These are phyloP conservation scores for Dicyrtoma fusca DNA, from an alignment of 2,888 invertebrate species.

Conservation along the genomic window DNA sequence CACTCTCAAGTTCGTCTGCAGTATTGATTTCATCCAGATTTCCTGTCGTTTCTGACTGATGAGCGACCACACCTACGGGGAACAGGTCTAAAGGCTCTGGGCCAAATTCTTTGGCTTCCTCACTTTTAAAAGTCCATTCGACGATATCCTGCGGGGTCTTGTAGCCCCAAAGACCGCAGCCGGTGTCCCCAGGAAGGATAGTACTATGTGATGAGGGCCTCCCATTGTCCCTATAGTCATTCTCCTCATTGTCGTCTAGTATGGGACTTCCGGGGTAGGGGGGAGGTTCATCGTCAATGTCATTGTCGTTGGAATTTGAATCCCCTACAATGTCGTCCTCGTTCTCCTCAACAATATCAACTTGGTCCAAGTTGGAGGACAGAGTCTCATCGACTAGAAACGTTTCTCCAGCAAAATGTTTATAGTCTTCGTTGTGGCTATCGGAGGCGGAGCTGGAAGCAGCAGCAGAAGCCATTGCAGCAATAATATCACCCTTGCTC, in stretches of 20 bases:
- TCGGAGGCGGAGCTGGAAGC: too few species aligned
- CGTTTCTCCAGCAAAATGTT: background rate
- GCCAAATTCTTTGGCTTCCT: background rate
- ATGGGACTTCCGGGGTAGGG: slow-evolving; percentile 26
- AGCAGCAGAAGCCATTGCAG: too few species aligned
- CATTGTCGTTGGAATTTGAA: background rate
- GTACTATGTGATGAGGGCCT: too few species aligned
- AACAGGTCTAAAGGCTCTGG: too few species aligned
- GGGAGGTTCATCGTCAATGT: slow-evolving; percentile 24
- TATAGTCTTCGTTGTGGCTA: too few species aligned
- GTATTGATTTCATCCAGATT: background rate
- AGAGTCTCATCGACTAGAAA: background rate
- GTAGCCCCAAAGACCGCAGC: background rate
- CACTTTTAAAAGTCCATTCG: slow-evolving; percentile 12
- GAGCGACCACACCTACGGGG: too few species aligned
- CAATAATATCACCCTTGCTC: too few species aligned
- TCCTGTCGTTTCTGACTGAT: background rate
- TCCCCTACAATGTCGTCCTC: slow-evolving; percentile 1
- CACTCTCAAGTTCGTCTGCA: background rate
- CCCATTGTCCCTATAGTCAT: background rate
- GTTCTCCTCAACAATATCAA: too few species aligned
- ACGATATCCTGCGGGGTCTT: background rate
- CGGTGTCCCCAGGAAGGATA: background rate
- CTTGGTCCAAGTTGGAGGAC: too few species aligned
- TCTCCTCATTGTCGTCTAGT: slow-evolving; percentile 2